Evolutionary conservation across 2,113 vertebrate species (phyloP).

Genomic region (Phrynosoma blainvillii): DNA sequence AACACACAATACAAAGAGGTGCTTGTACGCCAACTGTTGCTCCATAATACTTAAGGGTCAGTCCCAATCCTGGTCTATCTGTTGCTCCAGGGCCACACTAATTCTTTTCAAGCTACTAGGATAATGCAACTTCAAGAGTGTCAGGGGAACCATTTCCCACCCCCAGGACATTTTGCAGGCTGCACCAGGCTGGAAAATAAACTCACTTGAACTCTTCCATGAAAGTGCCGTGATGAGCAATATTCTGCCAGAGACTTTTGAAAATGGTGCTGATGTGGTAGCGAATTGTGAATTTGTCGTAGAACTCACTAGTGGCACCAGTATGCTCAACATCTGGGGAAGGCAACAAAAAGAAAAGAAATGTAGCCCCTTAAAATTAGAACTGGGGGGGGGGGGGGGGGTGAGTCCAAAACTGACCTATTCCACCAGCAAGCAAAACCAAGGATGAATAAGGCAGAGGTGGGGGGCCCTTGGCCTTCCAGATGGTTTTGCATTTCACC

Average conservation of each 20-base stretch:
- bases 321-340: constrained; percentile 94
- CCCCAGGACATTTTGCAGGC: background rate
- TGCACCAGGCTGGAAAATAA: too few relatives aligned
- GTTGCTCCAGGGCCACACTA: too few relatives aligned
- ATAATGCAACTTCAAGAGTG: too few relatives aligned
- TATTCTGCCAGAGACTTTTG: constrained; percentile 98
- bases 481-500: background rate
- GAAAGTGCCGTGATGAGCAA: constrained; percentile 97
- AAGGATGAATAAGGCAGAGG: too few relatives aligned
- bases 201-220: constrained; percentile 99
- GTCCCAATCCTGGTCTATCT: too few relatives aligned
- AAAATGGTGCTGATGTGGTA: constrained; percentile 99
- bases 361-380: background rate
- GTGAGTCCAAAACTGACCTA: too few relatives aligned
- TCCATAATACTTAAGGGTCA: too few relatives aligned
- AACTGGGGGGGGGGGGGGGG: background rate
- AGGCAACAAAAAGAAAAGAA: background rate
- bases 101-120: too few relatives aligned
- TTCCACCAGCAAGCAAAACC: too few relatives aligned
- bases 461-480: background rate
- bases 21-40: too few relatives aligned
- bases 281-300: constrained; percentile 99
- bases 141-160: too few relatives aligned
- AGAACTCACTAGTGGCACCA: constrained; percentile 97
- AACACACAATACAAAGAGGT: background rate